Evolutionary conservation across 2,113 vertebrate genomes (phyloP).

Genomic region (Catharus fuscescens): DNA sequence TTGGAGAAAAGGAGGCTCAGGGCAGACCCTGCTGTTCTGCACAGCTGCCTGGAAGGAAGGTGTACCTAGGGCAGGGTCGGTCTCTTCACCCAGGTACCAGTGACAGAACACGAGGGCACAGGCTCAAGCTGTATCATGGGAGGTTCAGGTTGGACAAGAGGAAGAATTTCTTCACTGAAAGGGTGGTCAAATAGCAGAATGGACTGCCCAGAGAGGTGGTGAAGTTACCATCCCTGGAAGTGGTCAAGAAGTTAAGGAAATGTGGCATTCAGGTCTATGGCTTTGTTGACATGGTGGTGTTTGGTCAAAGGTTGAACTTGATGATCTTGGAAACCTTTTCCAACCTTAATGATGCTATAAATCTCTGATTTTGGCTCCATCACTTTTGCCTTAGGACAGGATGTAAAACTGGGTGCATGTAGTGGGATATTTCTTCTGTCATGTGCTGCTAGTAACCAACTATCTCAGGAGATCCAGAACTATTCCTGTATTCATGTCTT

Average conservation of each 20-base stretch:
- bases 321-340: background rate
- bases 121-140: background rate
- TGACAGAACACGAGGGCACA: background rate
- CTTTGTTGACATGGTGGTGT: background rate
- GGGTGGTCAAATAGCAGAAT: background rate
- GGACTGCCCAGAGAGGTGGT: background rate
- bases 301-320: background rate
- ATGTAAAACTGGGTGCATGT: background rate
- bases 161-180: background rate
- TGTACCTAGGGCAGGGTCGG: background rate
- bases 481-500: background rate
- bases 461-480: background rate
- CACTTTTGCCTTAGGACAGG: background rate
- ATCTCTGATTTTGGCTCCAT: background rate
- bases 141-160: background rate
- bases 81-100: background rate
- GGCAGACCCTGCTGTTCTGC: background rate
- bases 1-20: fast-evolving
- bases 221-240: background rate
- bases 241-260: fast-evolving
- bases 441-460: background rate
- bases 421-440: background rate
- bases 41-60: background rate
- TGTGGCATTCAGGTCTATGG: too few relatives aligned
- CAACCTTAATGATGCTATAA: background rate